Percentiles rank a stretch among this genome's conserved stretches.
Conservation (phyloP, 2,888 invertebrate species). For the Drosophila mercatorum region DNA sequence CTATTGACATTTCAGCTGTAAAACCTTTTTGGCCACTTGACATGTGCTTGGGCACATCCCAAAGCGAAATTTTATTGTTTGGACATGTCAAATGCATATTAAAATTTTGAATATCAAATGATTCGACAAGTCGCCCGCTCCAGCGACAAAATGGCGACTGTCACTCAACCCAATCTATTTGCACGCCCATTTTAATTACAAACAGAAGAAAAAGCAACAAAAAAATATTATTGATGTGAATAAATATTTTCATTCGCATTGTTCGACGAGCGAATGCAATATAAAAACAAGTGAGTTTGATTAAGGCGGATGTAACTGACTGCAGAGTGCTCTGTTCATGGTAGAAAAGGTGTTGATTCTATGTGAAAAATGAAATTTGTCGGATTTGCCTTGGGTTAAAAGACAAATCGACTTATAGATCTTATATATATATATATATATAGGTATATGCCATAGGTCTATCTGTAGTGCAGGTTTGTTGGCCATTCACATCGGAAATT, state of each 20-base stretch:
- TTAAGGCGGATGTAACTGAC: not conserved
- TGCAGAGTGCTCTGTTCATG: not conserved
- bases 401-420: too few relatives aligned
- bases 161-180: conserved; percentile 47
- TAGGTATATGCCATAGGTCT: too few relatives aligned
- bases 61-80: conserved; percentile 36
- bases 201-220: conserved; percentile 29
- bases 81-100: conserved; percentile 59
- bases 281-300: not conserved
- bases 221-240: conserved; percentile 35
- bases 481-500: too few relatives aligned
- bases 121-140: conserved; percentile 7
- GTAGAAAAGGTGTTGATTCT: too few relatives aligned
- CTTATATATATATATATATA: too few relatives aligned
- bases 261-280: conserved; percentile 13
- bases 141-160: conserved; percentile 12
- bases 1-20: conserved; percentile 10
- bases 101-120: conserved; percentile 53
- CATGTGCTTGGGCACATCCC: conserved; percentile 1
- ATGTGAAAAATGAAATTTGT: not conserved
- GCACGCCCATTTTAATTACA: conserved; percentile 57
- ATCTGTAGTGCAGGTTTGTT: too few relatives aligned
- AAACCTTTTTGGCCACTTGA: conserved; percentile 5
- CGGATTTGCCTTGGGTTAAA: not conserved
- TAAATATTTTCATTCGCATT: conserved; percentile 6